Conservation (phyloP, 2,113 vertebrate species). For the Glaucidium brasilianum region DNA sequence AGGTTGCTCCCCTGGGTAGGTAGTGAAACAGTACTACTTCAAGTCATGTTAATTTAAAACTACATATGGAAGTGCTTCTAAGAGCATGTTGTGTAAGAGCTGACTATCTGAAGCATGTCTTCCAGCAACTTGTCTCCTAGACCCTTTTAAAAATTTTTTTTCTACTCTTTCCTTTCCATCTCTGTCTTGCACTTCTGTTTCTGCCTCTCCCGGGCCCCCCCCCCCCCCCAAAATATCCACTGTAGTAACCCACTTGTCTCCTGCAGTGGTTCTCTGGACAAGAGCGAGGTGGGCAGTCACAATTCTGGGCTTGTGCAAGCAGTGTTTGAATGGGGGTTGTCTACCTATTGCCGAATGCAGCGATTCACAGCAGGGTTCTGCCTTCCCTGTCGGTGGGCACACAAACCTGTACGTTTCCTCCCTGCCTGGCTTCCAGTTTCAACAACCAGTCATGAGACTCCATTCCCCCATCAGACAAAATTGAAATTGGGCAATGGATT, state of each 20-base stretch:
- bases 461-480: background rate
- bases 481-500: background rate
- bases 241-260: background rate
- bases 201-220: background rate
- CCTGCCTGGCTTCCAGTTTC: background rate
- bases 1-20: background rate
- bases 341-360: background rate
- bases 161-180: background rate
- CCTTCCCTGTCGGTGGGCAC: background rate
- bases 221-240: background rate
- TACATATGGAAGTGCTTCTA: background rate
- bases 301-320: background rate
- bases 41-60: background rate
- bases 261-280: background rate
- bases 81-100: background rate
- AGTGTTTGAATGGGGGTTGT: background rate
- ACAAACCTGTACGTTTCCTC: background rate
- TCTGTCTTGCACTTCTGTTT: background rate
- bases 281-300: background rate
- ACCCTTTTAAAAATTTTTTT: background rate
- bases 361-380: background rate
- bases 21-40: background rate
- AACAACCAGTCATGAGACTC: background rate
- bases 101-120: background rate
- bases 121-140: background rate